These are phyloP conservation scores for Peromyscus californicus DNA, from an alignment of 2,113 vertebrate genomes.

Conservation along the genomic window DNA sequence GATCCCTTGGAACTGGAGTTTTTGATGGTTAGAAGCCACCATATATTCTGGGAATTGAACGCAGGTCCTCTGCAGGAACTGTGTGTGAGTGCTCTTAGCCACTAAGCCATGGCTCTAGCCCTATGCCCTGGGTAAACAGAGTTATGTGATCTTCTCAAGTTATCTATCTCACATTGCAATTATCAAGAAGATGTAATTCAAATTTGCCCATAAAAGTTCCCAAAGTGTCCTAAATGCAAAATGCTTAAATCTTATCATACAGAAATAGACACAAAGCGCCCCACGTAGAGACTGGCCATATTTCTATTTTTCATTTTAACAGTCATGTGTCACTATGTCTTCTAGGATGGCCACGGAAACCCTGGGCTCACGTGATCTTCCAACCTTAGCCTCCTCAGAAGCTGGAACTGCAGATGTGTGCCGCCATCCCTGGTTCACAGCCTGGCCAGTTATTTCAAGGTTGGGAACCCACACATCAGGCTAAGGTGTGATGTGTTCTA, in stretches of 20 bases:
- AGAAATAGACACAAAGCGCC: not conserved
- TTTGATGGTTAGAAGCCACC: not conserved
- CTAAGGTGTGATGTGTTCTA: not conserved
- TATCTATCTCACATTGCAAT: not conserved
- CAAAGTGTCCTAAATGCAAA: not conserved
- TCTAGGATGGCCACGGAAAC: not conserved
- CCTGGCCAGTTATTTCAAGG: not conserved
- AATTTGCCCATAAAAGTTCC: not conserved
- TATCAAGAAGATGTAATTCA: not conserved
- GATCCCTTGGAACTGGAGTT: not conserved
- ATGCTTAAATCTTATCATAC: not conserved
- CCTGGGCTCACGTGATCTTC: not conserved
- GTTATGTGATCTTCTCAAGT: not conserved
- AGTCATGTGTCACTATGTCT: not conserved
- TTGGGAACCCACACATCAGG: not conserved
- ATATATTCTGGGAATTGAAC: not conserved
- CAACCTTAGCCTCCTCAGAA: not conserved
- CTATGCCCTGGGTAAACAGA: not conserved
- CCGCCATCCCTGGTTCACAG: fast-evolving
- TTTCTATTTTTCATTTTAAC: not conserved
- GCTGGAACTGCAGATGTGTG: not conserved
- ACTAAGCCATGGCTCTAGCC: not conserved
- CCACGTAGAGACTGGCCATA: not conserved
- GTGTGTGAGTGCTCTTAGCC: not conserved
- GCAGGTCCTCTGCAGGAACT: not conserved